phyloP scores from a whole-genome alignment of 2,888 invertebrate species.

The Clivina fossor region DNA sequence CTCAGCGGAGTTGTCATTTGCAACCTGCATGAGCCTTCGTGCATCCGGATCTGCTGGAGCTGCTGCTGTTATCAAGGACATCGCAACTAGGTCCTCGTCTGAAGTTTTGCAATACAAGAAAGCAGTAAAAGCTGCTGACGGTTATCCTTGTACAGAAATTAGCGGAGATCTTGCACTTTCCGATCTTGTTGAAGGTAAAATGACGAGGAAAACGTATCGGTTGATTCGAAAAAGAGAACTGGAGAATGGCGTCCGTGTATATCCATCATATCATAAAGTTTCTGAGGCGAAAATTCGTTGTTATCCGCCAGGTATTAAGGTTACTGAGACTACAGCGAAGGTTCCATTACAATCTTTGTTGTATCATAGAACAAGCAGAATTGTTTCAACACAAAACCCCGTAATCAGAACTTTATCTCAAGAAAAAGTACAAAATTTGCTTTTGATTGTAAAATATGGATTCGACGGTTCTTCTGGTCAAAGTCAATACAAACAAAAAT shows the following conservation, averaged over 20 bases:
- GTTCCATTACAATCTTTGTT: conserved; percentile 35
- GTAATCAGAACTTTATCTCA: neutral
- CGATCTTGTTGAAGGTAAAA: conserved; percentile 11
- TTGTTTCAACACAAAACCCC: neutral
- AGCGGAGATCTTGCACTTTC: neutral
- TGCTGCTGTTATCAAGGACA: conserved; percentile 21
- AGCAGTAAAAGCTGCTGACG: neutral
- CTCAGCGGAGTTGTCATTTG: conserved; percentile 21
- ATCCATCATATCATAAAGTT: conserved; percentile 34
- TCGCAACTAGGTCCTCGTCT: conserved; percentile 10
- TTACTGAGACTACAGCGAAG: conserved; percentile 32
- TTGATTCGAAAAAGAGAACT: conserved; percentile 22
- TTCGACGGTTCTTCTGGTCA: neutral
- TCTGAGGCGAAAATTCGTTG: conserved; percentile 29
- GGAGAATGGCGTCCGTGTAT: conserved; percentile 22
- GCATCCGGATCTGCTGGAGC: conserved; percentile 20
- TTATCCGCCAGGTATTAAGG: conserved; percentile 25
- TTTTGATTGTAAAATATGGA: neutral
- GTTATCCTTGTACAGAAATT: conserved; percentile 2
- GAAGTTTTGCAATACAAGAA: neutral
- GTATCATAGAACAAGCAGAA: conserved; percentile 22
- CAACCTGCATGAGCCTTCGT: conserved; percentile 30
- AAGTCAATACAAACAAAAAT: neutral
- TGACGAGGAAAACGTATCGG: neutral
- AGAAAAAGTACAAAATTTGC: neutral